Base-by-base conservation (phyloP, 2,888 invertebrate species). In the Drosophila greeni region DNA sequence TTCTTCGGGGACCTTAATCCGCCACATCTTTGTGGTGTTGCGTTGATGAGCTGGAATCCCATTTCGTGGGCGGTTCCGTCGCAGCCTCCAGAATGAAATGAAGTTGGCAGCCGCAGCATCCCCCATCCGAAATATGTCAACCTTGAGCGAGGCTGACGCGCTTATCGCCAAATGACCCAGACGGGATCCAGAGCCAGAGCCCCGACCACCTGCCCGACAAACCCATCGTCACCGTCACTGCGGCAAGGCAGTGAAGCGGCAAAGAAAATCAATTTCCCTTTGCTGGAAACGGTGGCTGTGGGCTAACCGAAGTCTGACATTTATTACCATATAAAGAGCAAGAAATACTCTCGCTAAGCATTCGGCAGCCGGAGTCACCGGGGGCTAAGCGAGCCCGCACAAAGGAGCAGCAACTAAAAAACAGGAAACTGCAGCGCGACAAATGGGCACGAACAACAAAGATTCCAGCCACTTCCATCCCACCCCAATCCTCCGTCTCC, bases 321-420 rank as follows among this genome's bases (percentile, higher is more conserved):
- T 81, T 81, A 81, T 81, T 83, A 79, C 81, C 79, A 80, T 80
- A 80, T 82, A 79, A 75, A 77, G 69, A 78, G 73, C 69, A 68
- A 65, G 67, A 74, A 77, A 74, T 74, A 73, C 79, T 62, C 57
- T 60, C 61, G 74, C 29, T 62, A 55, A 71, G 67, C 39, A 40
- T 52, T 40, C 36, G 59, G 45, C 39, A 40, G 53, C 20, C n/a
- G 26, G 37, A 56, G 49, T 42, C 58, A n/a, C 45, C 26, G 56
- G 40, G 34, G 51, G 47, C 62, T 33, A 55, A 61, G 37, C 47
- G 42, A 42, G 31, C 36, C 18, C 43, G 45, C 36, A 53, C 53
- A 58, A 72, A 74, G 51, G 61, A 36, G 66, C 64, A 69, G 40
- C 24, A 70, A 66, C 66, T 70, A 70, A 67, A 58, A 55, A 67